Evolutionary conservation across 1,140 invertebrate species (phyloP), one percentile per base, ranked within the genome.

Genomic region (Drosophila azteca): DNA sequence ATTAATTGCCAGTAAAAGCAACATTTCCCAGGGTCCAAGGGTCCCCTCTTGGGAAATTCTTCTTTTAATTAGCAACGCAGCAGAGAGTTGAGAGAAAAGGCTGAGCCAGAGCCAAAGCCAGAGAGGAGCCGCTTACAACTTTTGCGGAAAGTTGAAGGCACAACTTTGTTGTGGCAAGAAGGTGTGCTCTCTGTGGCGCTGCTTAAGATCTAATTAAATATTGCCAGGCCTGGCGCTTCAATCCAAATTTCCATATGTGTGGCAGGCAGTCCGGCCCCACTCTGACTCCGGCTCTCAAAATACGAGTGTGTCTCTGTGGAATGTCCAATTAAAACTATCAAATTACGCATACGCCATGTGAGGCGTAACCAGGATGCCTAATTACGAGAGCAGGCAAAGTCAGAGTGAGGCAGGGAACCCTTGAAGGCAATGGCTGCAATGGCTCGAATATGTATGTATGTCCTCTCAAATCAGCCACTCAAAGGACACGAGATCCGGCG

Each of bases 251-350:
- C 31, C 29, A 66, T 35, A 61, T 53, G 22, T 35, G 58, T 53
- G 22, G 51, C 67, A 67, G 39, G 26, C 26, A 53, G 3, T 11
- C 2, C 17, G 17, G 7, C 26, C 20, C 8, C 9, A 8, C 24
- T 29, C 11, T 31, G 8, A 3, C n/a, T 22, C 7, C 43, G 8
- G 1, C n/a, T 22, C 41, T 20, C 2, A 2, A 11, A 39, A 5
- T 26, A 0, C 24, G 24, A 26, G 4, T 26, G 13, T 22, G 15
- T 29, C 24, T n/a, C 11, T 7, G 29, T 22, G 52, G 65, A 67
- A 85, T 88, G 79, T 59, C 66, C 83, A 85, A 85, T 85, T 87
- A 85, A 87, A 85, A 87, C 83, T 87, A 85, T 85, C 79, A 85
- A 78, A 87, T 85, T 85, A 85, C 83, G 66, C 17, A 64, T 74